Evolutionary conservation across 2,797 vertebrate species (phyloP), one percentile per base, ranked within the genome.

Genomic region (Acipenser oxyrinchus): DNA sequence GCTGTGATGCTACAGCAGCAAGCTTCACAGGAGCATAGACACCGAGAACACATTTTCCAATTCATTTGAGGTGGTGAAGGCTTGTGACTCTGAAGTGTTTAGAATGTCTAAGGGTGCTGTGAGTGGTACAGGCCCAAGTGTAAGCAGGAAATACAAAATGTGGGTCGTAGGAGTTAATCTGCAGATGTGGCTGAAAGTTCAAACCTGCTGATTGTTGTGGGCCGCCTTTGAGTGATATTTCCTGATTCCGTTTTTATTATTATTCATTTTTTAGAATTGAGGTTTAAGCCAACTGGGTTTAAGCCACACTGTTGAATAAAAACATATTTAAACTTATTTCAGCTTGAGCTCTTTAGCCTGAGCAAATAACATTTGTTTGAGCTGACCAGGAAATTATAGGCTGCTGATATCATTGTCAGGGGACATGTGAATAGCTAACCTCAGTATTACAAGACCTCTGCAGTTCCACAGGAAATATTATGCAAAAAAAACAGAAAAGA

Each of bases 91-190:
- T 74, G 65, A 79, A 73, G 71, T 64, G 67, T 70, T 75, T 77
- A 82, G 70, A 77, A 81, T 78, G 73, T 76, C 70, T 75, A 13
- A 49, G 73, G 72, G 77, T 67, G 79, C 75, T 74, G 81, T 76
- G 80, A 77, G 74, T 67, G 67, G 70, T 67, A 76, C 73, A 69
- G 73, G 69, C 69, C 68, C 66, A 67, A 75, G 76, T 80, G 80
- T 79, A 75, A 75, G 69, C 23, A 37, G 48, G 65, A 58, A 37
- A 37, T 37, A 70, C 66, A 72, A 66, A 68, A 73, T 62, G 63
- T 69, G 71, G 64, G 63, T 62, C 76, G 58, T 70, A 60, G 68
- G 73, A 64, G 69, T 74, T 71, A 37, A 37, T 37, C 23, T 37
- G 23, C 23, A 37, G 72, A 48, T 3, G 48, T 59, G 37, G 6